phyloP scores from a whole-genome alignment of 2,113 vertebrate species.

The Clupea harengus region DNA sequence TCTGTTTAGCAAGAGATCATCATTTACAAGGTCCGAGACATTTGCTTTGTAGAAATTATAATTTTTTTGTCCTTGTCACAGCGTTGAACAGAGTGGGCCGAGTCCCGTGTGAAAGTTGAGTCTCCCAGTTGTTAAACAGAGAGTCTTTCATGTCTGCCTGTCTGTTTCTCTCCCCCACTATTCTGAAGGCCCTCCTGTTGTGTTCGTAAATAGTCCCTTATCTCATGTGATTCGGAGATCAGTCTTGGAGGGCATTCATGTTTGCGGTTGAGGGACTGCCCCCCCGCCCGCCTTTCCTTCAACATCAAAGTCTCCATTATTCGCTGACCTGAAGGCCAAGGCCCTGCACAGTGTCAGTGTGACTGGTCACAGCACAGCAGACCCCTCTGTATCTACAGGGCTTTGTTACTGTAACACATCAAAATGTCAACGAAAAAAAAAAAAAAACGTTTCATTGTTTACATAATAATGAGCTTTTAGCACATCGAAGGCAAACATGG shows the following conservation, averaged over 20 bases:
- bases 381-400: neutral
- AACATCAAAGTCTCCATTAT: conserved; percentile 1
- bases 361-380: neutral
- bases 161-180: neutral
- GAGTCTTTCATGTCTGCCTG: conserved; percentile 22
- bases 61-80: neutral
- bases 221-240: neutral
- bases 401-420: conserved; percentile 12
- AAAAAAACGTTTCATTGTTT: neutral
- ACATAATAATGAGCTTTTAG: neutral
- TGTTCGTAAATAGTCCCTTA: conserved; percentile 1
- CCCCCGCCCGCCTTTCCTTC: neutral
- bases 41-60: neutral
- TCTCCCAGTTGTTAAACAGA: neutral
- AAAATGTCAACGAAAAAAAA: neutral
- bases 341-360: neutral
- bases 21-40: neutral
- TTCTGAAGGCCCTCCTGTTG: neutral
- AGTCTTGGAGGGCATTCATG: neutral
- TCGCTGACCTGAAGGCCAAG: conserved; percentile 13
- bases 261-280: neutral
- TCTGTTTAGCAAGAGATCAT: neutral
- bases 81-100: neutral
- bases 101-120: conserved; percentile 9
- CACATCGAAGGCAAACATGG: neutral